These are phyloP conservation scores for Xerus inauris DNA, from an alignment of 2,113 vertebrate genomes.

Conservation along the genomic window DNA sequence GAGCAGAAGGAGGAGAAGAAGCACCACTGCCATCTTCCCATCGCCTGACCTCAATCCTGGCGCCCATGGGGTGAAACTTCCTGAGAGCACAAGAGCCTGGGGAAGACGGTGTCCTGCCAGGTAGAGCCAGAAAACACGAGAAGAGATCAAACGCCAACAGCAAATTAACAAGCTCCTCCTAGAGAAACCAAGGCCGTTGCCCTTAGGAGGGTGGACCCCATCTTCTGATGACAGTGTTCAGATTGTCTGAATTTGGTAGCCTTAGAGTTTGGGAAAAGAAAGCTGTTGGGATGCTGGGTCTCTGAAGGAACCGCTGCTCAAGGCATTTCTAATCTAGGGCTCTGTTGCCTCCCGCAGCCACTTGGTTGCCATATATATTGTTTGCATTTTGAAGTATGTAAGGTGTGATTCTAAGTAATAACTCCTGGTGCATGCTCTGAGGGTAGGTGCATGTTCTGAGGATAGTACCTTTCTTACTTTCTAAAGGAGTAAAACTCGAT, in stretches of 20 bases:
- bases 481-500: constrained; percentile 27
- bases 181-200: not conserved
- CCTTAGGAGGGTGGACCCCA: not conserved
- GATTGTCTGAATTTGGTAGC: not conserved
- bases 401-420: not conserved
- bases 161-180: not conserved
- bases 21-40: not conserved
- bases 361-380: not conserved
- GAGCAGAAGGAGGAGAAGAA: not conserved
- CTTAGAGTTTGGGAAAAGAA: not conserved
- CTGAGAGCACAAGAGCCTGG: not conserved
- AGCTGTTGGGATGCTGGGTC: not conserved
- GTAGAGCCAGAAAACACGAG: not conserved
- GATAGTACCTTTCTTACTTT: not conserved
- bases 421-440: not conserved
- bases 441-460: not conserved
- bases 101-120: not conserved
- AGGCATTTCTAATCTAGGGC: not conserved
- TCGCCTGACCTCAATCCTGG: not conserved
- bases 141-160: not conserved
- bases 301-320: not conserved
- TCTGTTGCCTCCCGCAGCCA: not conserved
- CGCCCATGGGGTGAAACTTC: not conserved
- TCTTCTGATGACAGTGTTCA: not conserved
- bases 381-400: not conserved